Percentiles rank a stretch among this genome's conserved stretches.
Conservation (phyloP, 2,113 vertebrate genomes). For the Passer montanus region DNA sequence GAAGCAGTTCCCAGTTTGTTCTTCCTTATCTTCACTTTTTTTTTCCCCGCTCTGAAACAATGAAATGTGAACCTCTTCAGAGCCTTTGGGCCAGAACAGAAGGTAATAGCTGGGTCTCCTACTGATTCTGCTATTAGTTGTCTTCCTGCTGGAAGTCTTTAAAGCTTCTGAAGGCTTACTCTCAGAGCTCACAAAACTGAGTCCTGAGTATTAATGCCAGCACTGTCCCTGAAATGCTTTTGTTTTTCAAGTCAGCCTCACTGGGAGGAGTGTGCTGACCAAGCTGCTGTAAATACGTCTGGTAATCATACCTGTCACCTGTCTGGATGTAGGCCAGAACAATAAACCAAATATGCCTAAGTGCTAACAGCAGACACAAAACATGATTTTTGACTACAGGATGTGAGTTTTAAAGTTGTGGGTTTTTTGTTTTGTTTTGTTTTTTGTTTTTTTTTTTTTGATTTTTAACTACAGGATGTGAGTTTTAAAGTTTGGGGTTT, state of each 20-base stretch:
- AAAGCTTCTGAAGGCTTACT: neutral
- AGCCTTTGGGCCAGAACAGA: conserved; percentile 11
- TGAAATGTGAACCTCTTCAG: neutral
- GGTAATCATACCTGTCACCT: neutral
- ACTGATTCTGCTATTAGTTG: conserved; percentile 8
- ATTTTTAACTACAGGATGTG: too few relatives aligned
- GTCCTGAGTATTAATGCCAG: neutral
- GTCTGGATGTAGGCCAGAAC: neutral
- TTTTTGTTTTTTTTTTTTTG: too few relatives aligned
- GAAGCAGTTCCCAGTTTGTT: neutral
- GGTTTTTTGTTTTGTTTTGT: too few relatives aligned
- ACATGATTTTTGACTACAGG: neutral
- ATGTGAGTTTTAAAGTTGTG: neutral
- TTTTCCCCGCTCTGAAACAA: neutral
- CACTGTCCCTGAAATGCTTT: neutral
- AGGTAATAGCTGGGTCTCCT: neutral
- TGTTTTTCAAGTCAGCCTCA: neutral
- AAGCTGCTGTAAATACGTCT: neutral
- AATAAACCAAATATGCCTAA: neutral
- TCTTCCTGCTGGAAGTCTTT: neutral
- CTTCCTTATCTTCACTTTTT: neutral
- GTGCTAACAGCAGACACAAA: neutral
- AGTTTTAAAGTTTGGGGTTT: too few relatives aligned
- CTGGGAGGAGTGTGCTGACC: neutral
- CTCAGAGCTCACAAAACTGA: neutral